These are phyloP conservation scores for Coranthus polyacanthus DNA, from an alignment of 2,797 vertebrate species.

Conservation along the genomic window DNA sequence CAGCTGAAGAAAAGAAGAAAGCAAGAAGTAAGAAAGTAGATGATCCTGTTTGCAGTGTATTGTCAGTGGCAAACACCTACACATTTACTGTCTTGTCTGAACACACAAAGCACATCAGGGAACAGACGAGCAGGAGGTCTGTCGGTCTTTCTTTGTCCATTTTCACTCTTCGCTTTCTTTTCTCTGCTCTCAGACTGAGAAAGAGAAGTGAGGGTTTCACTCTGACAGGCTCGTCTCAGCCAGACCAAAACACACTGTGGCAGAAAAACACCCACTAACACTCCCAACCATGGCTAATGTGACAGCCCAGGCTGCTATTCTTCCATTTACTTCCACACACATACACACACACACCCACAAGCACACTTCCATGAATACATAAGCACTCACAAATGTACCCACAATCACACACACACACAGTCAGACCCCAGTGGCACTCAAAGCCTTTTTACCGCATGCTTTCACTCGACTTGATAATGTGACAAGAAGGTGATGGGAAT, in stretches of 20 bases:
- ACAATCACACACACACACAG: slow-evolving; percentile 35
- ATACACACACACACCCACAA: slow-evolving; percentile 1
- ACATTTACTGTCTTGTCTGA: slow-evolving; percentile 65
- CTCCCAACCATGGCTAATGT: slow-evolving; percentile 70
- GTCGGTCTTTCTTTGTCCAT: slow-evolving; percentile 45
- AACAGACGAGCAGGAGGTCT: slow-evolving; percentile 52
- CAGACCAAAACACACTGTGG: slow-evolving; percentile 48
- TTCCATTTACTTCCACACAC: slow-evolving; percentile 19
- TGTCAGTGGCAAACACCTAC: slow-evolving; percentile 75
- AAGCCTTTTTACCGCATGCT: slow-evolving; percentile 59
- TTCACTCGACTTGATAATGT: slow-evolving; percentile 54
- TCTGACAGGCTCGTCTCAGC: slow-evolving; percentile 49
- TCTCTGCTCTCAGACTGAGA: slow-evolving; percentile 36
- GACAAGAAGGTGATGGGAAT: slow-evolving; percentile 55
- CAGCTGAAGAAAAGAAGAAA: too few relatives aligned
- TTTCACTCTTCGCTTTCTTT: slow-evolving; percentile 46
- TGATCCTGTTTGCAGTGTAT: slow-evolving; percentile 52
- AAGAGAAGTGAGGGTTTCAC: slow-evolving; percentile 36
- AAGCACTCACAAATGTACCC: slow-evolving; percentile 16
- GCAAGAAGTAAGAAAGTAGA: slow-evolving; percentile 30
- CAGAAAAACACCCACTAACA: slow-evolving; percentile 61
- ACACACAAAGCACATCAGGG: slow-evolving; percentile 70
- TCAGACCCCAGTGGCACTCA: slow-evolving; percentile 47
- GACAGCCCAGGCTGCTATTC: slow-evolving; percentile 66
- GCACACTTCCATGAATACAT: slow-evolving; percentile 17